phyloP scores from a whole-genome alignment of 1,140 invertebrate species.

The Gonioctena quinquepunctata region DNA sequence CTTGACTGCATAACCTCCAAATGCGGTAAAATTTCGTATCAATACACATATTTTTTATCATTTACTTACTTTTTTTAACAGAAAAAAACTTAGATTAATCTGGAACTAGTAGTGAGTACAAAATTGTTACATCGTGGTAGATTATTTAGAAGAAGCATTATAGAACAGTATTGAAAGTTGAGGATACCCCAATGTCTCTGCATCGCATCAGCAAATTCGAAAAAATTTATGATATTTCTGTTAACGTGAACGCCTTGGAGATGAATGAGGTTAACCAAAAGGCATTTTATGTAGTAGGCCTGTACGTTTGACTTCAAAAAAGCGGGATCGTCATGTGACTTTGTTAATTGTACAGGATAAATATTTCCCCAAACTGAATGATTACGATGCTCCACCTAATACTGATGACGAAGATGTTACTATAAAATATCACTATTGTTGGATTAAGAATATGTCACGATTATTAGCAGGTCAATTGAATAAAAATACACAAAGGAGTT shows the following conservation, averaged over 20 bases:
- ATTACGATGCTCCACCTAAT: slow-evolving; percentile 21
- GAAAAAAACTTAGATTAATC: too few relatives aligned
- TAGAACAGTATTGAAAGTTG: too few relatives aligned
- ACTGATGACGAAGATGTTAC: slow-evolving; percentile 1
- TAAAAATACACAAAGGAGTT: slow-evolving; percentile 33
- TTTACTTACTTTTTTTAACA: too few relatives aligned
- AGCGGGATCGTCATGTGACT: slow-evolving; percentile 38
- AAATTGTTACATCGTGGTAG: too few relatives aligned
- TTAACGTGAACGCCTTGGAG: too few relatives aligned
- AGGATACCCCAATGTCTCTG: background rate
- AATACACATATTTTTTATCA: too few relatives aligned
- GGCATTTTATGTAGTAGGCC: background rate
- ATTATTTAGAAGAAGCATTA: too few relatives aligned
- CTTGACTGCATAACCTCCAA: too few relatives aligned
- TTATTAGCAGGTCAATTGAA: slow-evolving; percentile 41
- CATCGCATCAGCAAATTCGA: background rate
- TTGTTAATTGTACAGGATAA: slow-evolving; percentile 39
- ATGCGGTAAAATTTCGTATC: too few relatives aligned
- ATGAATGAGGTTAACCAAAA: slow-evolving; percentile 13
- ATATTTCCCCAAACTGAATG: slow-evolving; percentile 22
- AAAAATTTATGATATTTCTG: slow-evolving; percentile 15
- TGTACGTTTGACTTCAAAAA: background rate
- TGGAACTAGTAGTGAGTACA: too few relatives aligned
- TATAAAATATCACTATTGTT: slow-evolving; percentile 42
- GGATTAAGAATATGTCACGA: slow-evolving; percentile 43